Evolutionary conservation across 2,888 invertebrate genomes (phyloP).

Genomic region (Drosophila paramelanica): DNA sequence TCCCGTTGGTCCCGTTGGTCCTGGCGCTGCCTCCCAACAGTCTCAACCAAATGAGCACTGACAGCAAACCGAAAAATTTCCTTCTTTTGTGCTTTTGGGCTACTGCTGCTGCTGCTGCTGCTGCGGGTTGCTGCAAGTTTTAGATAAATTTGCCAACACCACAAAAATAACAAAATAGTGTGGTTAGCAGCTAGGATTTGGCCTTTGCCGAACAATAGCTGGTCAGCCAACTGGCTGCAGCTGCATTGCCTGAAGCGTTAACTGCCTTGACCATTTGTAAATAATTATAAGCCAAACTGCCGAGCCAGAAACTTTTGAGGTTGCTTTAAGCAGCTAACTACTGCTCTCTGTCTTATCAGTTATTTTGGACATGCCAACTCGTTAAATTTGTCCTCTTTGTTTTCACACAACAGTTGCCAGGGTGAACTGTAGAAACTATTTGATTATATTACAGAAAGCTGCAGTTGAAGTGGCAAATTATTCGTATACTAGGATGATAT

Average conservation of each 20-base stretch:
- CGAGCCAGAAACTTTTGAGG: slow-evolving; percentile 55
- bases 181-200: slow-evolving; percentile 67
- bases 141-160: slow-evolving; percentile 66
- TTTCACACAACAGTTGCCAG: not conserved
- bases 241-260: slow-evolving; percentile 11
- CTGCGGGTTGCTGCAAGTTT: slow-evolving; percentile 52
- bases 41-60: slow-evolving; percentile 72
- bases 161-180: slow-evolving; percentile 76
- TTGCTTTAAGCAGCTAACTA: slow-evolving; percentile 42
- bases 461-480: too few species aligned
- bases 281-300: slow-evolving; percentile 59
- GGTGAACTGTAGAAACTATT: not conserved
- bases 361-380: slow-evolving; percentile 11
- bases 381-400: slow-evolving; percentile 1
- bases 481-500: too few species aligned
- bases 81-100: slow-evolving; percentile 42
- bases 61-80: slow-evolving; percentile 61
- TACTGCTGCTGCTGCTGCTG: slow-evolving; percentile 13
- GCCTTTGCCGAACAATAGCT: slow-evolving; percentile 15
- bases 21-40: slow-evolving; percentile 33
- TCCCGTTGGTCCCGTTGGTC: slow-evolving; percentile 18
- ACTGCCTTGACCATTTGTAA: slow-evolving; percentile 49
- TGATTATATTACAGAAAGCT: not conserved
- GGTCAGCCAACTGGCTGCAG: not conserved
- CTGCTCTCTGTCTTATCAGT: slow-evolving; percentile 4